Evolutionary conservation across 1,140 invertebrate species (phyloP), one percentile per base, ranked within the genome.

Genomic region (Bombus huntii): DNA sequence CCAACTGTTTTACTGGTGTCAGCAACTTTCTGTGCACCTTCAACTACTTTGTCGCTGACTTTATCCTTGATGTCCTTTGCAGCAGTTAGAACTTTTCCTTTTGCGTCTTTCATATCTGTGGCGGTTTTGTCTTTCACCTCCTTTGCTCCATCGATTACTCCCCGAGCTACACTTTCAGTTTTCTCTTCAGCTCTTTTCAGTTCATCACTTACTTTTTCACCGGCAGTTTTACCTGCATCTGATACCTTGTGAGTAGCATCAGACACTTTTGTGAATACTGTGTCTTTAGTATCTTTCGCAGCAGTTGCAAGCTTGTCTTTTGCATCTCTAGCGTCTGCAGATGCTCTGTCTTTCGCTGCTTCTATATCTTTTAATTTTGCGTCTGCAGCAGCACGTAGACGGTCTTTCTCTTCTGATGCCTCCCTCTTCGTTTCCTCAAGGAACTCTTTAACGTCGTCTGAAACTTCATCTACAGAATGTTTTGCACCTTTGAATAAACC

Each of bases 401-500:
- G 59, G n/a, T 89, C 77, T 74, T 91, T 75, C 53, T 92, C 89
- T 13, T 87, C 74, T 0, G 47, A 44, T 18, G 88, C 92, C 75
- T 92, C 90, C 15, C 82, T 87, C 77, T 91, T 92, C 0, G 86
- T 91, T n/a, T 93, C 88, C 1, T 92, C 90, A 0, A 90, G 28
- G 9, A 93, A 92, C 39, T 93, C 91, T 62, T 90, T 88, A 0
- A 91, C 87, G 13, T 92, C 92, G 12, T 91, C 88, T 0, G 81
- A 68, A 15, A 89, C 68, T 65, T 90, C 90, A 37, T 93, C 91
- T 5, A 78, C 82, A 6, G 88, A 18, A 37, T 93, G 91, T 73
- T 93, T 93, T 0, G 85, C 85, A 9, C 91, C 88, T 28, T 92
- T 92, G 74, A 93, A 92, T 15, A 93, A 83, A 0, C 91, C 92